Percentiles rank a stretch among this genome's conserved stretches.
Evolutionary conservation across 2,888 invertebrate genomes (phyloP).

Genomic region (Diabrotica balteata): DNA sequence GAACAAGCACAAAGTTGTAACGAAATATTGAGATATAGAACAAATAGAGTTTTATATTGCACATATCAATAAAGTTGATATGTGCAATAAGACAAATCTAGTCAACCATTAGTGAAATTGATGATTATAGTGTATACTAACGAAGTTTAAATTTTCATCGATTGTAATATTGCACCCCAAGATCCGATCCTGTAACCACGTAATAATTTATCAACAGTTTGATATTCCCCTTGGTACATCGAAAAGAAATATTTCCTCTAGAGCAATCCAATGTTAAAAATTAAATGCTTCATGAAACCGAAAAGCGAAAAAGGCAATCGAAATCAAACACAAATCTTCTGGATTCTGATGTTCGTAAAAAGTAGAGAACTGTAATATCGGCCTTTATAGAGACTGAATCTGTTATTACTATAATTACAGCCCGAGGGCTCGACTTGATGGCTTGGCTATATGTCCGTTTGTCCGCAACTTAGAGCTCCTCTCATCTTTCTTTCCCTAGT

Average conservation of each 20-base stretch:
- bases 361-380: constrained; percentile 55
- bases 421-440: constrained; percentile 52
- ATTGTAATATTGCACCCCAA: too few species aligned
- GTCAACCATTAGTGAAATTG: too few species aligned
- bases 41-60: too few species aligned
- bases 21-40: too few species aligned
- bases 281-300: constrained; percentile 19
- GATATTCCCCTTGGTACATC: neutral
- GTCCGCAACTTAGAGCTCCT: constrained; percentile 44
- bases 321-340: constrained; percentile 41
- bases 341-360: constrained; percentile 40
- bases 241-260: constrained; percentile 10
- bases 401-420: constrained; percentile 61
- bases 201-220: constrained; percentile 1
- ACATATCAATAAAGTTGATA: too few species aligned
- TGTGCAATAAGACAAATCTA: too few species aligned
- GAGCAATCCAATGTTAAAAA: constrained; percentile 12
- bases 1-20: too few species aligned
- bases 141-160: too few species aligned
- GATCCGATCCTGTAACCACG: neutral
- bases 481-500: constrained; percentile 21
- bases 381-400: constrained; percentile 56
- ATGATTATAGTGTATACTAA: too few species aligned
- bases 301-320: constrained; percentile 22
- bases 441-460: constrained; percentile 56